phyloP scores from a whole-genome alignment of 1,140 invertebrate species.

The Mamestra configurata region DNA sequence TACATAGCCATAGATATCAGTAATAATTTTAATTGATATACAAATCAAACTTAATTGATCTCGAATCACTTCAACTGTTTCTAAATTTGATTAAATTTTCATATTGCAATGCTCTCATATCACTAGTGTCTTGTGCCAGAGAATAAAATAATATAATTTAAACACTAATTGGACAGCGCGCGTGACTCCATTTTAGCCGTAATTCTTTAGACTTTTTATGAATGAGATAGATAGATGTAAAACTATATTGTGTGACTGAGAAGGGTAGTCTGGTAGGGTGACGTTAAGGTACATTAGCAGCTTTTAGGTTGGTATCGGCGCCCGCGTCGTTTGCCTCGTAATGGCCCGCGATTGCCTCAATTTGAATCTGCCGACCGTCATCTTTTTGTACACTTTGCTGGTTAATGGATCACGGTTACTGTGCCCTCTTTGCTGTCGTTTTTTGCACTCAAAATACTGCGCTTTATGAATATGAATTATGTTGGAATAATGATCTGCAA shows the following conservation, averaged over 20 bases:
- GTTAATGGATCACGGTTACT: slow-evolving; percentile 49
- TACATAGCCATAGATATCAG: slow-evolving; percentile 18
- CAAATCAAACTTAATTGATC: slow-evolving; percentile 48
- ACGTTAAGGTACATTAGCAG: slow-evolving; percentile 69
- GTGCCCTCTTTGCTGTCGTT: slow-evolving; percentile 11
- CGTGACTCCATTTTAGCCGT: slow-evolving; percentile 66
- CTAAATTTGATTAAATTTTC: slow-evolving; percentile 41
- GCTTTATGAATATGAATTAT: slow-evolving; percentile 1
- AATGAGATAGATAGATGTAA: slow-evolving; percentile 54
- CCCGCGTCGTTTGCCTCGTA: slow-evolving; percentile 72
- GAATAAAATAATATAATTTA: slow-evolving; percentile 58
- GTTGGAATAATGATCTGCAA: neutral
- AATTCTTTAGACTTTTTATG: slow-evolving; percentile 57
- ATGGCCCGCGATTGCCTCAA: slow-evolving; percentile 71
- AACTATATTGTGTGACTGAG: slow-evolving; percentile 42
- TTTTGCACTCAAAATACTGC: slow-evolving; percentile 28
- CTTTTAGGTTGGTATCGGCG: slow-evolving; percentile 71
- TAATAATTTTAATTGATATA: slow-evolving; percentile 50
- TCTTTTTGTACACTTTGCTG: slow-evolving; percentile 57
- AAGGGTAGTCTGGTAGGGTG: slow-evolving; percentile 50
- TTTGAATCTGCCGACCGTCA: slow-evolving; percentile 65
- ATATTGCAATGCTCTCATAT: slow-evolving; percentile 31
- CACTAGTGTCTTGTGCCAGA: slow-evolving; percentile 32
- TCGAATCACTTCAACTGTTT: slow-evolving; percentile 37
- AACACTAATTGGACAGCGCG: slow-evolving; percentile 63